These are phyloP conservation scores for Budorcas taxicolor DNA, from an alignment of 2,113 vertebrate genomes.

Conservation along the genomic window DNA sequence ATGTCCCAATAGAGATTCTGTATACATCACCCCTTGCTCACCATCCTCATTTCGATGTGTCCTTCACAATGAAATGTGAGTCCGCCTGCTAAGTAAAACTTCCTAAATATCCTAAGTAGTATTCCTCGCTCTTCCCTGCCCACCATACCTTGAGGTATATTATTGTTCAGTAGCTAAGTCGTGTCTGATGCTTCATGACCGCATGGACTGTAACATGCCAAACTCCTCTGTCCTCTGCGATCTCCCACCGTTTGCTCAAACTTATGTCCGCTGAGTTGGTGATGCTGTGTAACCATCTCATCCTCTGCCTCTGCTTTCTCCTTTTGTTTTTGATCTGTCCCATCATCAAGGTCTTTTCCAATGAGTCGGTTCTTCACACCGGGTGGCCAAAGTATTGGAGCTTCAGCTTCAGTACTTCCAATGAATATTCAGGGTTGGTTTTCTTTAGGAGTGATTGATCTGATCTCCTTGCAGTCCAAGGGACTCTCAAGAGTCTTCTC, in stretches of 20 bases:
- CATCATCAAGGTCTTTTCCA: not conserved
- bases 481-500: not conserved
- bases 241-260: not conserved
- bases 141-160: accelerated
- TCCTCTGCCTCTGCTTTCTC: not conserved
- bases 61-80: not conserved
- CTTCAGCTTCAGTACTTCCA: not conserved
- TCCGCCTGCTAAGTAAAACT: accelerated
- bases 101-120: not conserved
- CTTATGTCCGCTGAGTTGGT: not conserved
- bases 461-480: not conserved
- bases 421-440: not conserved
- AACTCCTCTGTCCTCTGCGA: not conserved
- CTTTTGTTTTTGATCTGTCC: not conserved
- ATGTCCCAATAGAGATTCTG: not conserved
- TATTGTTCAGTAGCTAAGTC: not conserved
- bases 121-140: no score
- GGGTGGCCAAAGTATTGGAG: not conserved
- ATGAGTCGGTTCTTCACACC: not conserved
- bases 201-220: not conserved
- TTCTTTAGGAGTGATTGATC: not conserved
- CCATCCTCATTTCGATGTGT: accelerated
- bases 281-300: not conserved
- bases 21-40: not conserved
- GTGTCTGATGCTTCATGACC: not conserved